Percentiles rank a stretch among this genome's conserved stretches.
Evolutionary conservation across 2,113 vertebrate genomes (phyloP).

Genomic region (Gambusia holbrooki): DNA sequence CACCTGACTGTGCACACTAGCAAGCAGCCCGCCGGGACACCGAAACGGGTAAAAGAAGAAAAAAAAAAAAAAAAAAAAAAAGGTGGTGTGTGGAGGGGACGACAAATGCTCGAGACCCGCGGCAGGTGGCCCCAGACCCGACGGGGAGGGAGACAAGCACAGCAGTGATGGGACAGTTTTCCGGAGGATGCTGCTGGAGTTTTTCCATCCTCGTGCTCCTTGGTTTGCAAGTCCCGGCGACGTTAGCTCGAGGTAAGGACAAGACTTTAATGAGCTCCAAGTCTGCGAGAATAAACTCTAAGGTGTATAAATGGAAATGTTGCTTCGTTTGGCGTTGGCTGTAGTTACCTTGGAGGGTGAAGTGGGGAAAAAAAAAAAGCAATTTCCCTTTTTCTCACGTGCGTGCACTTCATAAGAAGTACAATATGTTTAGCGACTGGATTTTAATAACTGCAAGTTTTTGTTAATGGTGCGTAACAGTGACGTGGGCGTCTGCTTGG

Average conservation of each 20-base stretch:
- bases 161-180: constrained; percentile 75
- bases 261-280: neutral
- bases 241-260: constrained; percentile 71
- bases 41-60: constrained; percentile 14
- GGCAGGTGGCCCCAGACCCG: constrained; percentile 60
- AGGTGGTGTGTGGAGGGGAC: constrained; percentile 21
- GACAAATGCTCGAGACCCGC: constrained; percentile 60
- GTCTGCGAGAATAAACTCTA: constrained; percentile 10
- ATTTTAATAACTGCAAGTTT: no score
- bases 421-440: neutral
- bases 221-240: constrained; percentile 41
- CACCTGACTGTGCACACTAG: neutral
- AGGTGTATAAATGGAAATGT: neutral
- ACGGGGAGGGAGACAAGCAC: constrained; percentile 55
- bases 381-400: neutral
- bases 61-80: neutral
- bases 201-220: constrained; percentile 68
- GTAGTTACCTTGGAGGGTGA: neutral
- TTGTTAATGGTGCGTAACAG: no score
- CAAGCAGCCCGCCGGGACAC: constrained; percentile 17
- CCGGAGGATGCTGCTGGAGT: constrained; percentile 66
- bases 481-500: no score
- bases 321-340: neutral
- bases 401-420: neutral
- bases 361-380: neutral